Evolutionary conservation across 2,113 vertebrate species (phyloP).

Genomic region (Otolemur garnettii): DNA sequence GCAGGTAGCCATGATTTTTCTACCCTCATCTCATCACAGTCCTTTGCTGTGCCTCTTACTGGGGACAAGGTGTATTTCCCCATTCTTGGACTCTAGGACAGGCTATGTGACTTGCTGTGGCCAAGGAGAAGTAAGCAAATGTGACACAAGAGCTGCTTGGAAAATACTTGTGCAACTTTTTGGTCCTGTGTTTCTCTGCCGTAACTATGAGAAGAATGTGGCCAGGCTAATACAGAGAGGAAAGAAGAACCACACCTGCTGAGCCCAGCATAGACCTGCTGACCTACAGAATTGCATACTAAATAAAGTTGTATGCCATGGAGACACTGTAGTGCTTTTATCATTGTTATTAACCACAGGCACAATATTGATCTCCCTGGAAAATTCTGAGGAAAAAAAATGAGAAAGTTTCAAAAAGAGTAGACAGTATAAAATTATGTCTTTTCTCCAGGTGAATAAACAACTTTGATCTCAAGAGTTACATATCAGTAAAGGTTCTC

Average conservation of each 20-base stretch:
- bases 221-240: not conserved
- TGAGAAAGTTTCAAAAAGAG: not conserved
- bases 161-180: not conserved
- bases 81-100: not conserved
- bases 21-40: not conserved
- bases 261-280: not conserved
- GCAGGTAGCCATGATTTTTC: not conserved
- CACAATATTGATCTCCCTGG: not conserved
- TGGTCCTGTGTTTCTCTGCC: not conserved
- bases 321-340: not conserved
- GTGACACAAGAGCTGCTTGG: not conserved
- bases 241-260: not conserved
- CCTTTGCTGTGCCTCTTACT: not conserved
- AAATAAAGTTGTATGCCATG: not conserved
- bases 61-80: not conserved
- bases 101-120: not conserved
- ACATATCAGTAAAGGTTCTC: not conserved
- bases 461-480: not conserved
- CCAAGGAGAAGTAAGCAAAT: not conserved
- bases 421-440: not conserved
- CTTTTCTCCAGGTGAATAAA: not conserved
- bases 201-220: not conserved
- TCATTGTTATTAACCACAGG: not conserved
- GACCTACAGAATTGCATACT: not conserved
- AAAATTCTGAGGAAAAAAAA: not conserved